phyloP scores from a whole-genome alignment of 2,888 invertebrate genomes.

The Crioceris asparagi region DNA sequence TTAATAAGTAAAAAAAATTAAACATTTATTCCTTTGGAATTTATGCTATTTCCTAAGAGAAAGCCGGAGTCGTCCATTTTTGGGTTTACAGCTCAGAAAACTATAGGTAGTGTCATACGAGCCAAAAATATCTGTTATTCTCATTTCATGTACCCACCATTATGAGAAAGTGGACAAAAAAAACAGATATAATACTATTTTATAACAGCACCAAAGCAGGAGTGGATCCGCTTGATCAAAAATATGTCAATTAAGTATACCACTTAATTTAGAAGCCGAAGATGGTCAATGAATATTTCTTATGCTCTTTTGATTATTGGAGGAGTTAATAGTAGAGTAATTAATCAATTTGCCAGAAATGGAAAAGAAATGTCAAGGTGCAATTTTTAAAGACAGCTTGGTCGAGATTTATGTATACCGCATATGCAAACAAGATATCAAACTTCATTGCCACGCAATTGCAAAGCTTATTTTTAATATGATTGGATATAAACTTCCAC shows the following conservation, averaged over 20 bases:
- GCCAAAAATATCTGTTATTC: constrained; percentile 16
- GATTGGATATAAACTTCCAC: not conserved
- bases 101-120: constrained; percentile 5
- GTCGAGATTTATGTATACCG: constrained; percentile 4
- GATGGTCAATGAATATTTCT: constrained; percentile 20
- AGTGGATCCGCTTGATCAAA: constrained; percentile 18
- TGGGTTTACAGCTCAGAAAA: constrained; percentile 16
- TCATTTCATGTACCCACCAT: constrained; percentile 19
- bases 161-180: constrained; percentile 11
- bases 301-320: constrained; percentile 15
- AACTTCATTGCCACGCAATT: not conserved
- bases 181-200: constrained; percentile 18
- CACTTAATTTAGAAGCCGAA: constrained; percentile 14
- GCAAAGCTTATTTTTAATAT: not conserved
- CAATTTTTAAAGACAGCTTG: constrained; percentile 9
- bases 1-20: no score
- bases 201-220: constrained; percentile 21
- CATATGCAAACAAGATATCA: constrained; percentile 6
- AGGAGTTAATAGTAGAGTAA: constrained; percentile 10
- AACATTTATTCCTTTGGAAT: no score
- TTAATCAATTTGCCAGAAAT: constrained; percentile 10
- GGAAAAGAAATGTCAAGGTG: constrained; percentile 8
- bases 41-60: no score
- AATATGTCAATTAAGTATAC: constrained; percentile 19
- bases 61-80: constrained; percentile 14